Percentiles rank a stretch among this genome's conserved stretches.
These are phyloP conservation scores for Hippasteria phrygiana DNA, from an alignment of 53 echinoderm and acorn worm species.

Conservation along the genomic window DNA sequence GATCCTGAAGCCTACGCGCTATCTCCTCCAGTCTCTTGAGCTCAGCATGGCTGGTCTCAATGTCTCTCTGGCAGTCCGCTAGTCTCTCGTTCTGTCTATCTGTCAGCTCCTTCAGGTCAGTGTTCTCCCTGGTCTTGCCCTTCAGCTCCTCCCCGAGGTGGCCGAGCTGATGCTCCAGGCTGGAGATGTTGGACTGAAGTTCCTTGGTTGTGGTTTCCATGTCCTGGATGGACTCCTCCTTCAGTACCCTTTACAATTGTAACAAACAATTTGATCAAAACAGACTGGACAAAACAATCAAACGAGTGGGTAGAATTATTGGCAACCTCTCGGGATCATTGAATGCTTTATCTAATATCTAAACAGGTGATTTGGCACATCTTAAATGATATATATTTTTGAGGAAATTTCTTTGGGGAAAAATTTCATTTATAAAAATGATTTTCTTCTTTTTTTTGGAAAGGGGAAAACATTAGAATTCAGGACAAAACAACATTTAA, in stretches of 20 bases:
- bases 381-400: no score
- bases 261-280: background rate
- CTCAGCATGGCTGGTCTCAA: conserved; percentile 77
- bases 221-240: conserved; percentile 7
- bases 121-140: conserved; percentile 72
- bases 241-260: conserved; percentile 14
- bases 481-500: no score
- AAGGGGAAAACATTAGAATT: no score
- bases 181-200: conserved; percentile 49
- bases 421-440: no score
- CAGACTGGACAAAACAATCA: no score
- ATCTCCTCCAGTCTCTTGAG: conserved; percentile 70
- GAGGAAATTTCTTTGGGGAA: no score
- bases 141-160: conserved; percentile 74
- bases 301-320: no score
- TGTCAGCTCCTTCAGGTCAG: conserved; percentile 80
- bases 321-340: no score
- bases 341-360: no score
- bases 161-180: conserved; percentile 59
- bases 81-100: conserved; percentile 80
- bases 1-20: conserved; percentile 55
- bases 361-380: no score
- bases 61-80: conserved; percentile 77
- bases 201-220: conserved; percentile 28
- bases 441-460: no score